Base-by-base conservation (phyloP, 2,888 invertebrate species). In the Plagiodera versicolora region DNA sequence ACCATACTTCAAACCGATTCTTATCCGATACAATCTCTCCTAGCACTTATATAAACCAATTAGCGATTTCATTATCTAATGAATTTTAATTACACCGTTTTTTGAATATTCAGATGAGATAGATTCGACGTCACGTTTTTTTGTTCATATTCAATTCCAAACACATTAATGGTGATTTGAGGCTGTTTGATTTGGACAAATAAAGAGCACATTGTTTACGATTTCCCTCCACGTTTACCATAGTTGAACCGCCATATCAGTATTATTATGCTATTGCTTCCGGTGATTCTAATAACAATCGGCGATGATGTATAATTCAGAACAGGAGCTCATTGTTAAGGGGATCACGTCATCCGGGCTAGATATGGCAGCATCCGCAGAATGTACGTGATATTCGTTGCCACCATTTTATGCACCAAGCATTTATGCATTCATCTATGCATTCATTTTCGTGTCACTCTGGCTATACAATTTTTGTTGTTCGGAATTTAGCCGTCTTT, bases 281-380 rank as follows among this genome's bases (percentile, higher is more conserved):
- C 61, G 58, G 61, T 55, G 45, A 35, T 61, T 58, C 53, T 55
- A 58, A 61, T 47, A 61, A 61, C 61, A 58, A 60, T 58, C 57
- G 55, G 58, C 58, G 49, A 49, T 61, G 57, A 61, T 61, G 54
- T 51, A 55, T 61, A 58, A 61, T 61, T 56, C 53, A 58, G 55
- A 58, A 49, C 61, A 57, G 61, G 61, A 39, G 39, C 39, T 39
- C 17, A 44, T 48, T 50, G 17, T 52, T 39, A 39, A 39, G 39
- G 39, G 39, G 39, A 39, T 39, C 39, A 39, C 39, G 11, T 14
- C 39, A 39, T 39, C 39, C 39, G 39, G 39, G 39, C 39, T 39
- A 39, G 39, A 39, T 39, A 39, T 39, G 39, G 39, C 39, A 39
- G 39, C 39, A 39, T 39, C 39, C 39, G 39, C 39, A 14, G 3